phyloP scores from a whole-genome alignment of 2,888 invertebrate species.

The Zeuzera pyrina region DNA sequence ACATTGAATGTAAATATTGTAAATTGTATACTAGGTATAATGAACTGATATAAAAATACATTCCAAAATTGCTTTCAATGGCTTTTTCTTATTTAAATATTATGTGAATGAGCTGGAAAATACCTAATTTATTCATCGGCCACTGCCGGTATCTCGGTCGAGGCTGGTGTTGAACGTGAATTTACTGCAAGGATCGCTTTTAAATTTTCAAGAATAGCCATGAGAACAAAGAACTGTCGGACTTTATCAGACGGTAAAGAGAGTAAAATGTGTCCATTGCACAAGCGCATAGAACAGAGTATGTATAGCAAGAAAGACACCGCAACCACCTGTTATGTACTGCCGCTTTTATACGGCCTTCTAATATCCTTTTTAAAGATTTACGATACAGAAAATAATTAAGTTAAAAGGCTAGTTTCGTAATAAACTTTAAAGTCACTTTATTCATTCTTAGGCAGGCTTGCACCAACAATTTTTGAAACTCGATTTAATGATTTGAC shows the following conservation, averaged over 20 bases:
- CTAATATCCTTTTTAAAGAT: slow-evolving; percentile 4
- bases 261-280: slow-evolving; percentile 59
- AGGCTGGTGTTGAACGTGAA: slow-evolving; percentile 32
- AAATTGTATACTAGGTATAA: not conserved
- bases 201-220: slow-evolving; percentile 53
- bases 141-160: slow-evolving; percentile 32
- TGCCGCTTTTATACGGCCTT: slow-evolving; percentile 3
- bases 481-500: too few species aligned
- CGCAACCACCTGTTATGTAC: slow-evolving; percentile 34
- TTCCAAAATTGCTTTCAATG: not conserved
- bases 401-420: not conserved
- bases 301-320: slow-evolving; percentile 35
- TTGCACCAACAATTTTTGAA: too few species aligned
- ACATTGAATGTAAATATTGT: not conserved
- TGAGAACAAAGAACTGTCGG: slow-evolving; percentile 51
- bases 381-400: not conserved
- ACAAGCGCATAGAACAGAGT: slow-evolving; percentile 37
- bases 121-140: slow-evolving; percentile 48
- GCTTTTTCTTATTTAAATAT: not conserved
- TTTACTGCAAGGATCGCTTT: slow-evolving; percentile 55
- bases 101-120: not conserved
- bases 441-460: too few species aligned
- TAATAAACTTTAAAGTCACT: too few species aligned
- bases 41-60: not conserved
- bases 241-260: slow-evolving; percentile 56